Percentiles rank a stretch among this genome's conserved stretches.
phyloP scores from a whole-genome alignment of 30 jellyfish, hydroid and myxozoan species.

The Hydractinia echinata region DNA sequence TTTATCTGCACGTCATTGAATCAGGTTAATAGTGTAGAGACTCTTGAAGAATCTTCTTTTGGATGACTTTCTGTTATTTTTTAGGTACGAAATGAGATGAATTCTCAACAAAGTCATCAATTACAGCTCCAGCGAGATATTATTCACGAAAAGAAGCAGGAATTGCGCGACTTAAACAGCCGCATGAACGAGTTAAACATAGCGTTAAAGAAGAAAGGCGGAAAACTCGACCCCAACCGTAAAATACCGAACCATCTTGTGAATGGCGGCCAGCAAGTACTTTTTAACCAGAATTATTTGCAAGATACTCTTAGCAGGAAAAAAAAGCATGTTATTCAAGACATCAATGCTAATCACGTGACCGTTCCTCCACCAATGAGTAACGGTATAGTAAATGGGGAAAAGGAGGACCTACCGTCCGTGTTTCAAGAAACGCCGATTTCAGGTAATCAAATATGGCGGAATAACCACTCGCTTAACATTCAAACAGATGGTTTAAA shows the following conservation, averaged over 20 bases:
- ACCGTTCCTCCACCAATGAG: constrained; percentile 7
- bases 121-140: constrained; percentile 61
- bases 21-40: too few species aligned
- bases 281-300: constrained; percentile 36
- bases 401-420: background rate
- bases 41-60: background rate
- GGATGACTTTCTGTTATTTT: background rate
- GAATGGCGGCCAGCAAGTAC: constrained; percentile 26
- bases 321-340: constrained; percentile 9
- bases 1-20: too few species aligned
- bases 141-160: constrained; percentile 56
- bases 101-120: constrained; percentile 67
- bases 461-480: background rate
- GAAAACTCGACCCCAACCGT: constrained; percentile 67
- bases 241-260: constrained; percentile 34
- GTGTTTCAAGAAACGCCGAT: constrained; percentile 31
- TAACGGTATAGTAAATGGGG: constrained; percentile 19
- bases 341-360: constrained; percentile 27
- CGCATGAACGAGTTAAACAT: constrained; percentile 63
- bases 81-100: constrained; percentile 87
- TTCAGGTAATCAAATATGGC: constrained; percentile 32
- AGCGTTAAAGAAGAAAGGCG: constrained; percentile 56
- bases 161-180: constrained; percentile 56
- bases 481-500: background rate
- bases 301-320: constrained; percentile 44